Evolutionary conservation across 2,113 vertebrate species (phyloP).

Genomic region (Lophochroa leadbeateri): DNA sequence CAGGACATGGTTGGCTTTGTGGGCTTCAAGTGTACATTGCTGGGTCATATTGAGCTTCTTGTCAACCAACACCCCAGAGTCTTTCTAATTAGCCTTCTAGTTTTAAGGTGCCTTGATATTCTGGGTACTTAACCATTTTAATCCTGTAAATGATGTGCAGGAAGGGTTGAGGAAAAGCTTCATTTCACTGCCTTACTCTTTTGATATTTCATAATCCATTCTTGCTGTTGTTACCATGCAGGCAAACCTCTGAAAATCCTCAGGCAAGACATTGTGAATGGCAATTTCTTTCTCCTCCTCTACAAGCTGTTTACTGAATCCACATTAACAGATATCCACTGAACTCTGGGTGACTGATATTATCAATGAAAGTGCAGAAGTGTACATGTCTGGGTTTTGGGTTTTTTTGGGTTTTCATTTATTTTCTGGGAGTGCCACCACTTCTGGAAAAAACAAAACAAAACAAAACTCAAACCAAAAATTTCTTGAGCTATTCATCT

Average conservation of each 20-base stretch:
- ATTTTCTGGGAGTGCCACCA: rapidly evolving
- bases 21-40: neutral
- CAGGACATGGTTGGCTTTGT: neutral
- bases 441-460: neutral
- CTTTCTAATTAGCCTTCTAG: neutral
- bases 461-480: neutral
- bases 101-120: neutral
- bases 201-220: neutral
- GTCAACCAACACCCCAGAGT: neutral
- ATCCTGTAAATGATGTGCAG: neutral
- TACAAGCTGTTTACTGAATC: neutral
- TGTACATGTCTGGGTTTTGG: neutral
- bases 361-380: neutral
- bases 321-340: neutral
- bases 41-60: neutral
- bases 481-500: neutral
- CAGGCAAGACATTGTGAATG: neutral
- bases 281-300: neutral
- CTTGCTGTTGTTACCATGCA: neutral
- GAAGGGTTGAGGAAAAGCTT: neutral
- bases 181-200: neutral
- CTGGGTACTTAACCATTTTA: neutral
- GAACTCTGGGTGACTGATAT: neutral
- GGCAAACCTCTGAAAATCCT: neutral
- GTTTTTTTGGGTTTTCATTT: neutral